Percentiles rank a stretch among this genome's conserved stretches.
These are phyloP conservation scores for Tenrec ecaudatus DNA, from an alignment of 2,113 vertebrate species.

Conservation along the genomic window DNA sequence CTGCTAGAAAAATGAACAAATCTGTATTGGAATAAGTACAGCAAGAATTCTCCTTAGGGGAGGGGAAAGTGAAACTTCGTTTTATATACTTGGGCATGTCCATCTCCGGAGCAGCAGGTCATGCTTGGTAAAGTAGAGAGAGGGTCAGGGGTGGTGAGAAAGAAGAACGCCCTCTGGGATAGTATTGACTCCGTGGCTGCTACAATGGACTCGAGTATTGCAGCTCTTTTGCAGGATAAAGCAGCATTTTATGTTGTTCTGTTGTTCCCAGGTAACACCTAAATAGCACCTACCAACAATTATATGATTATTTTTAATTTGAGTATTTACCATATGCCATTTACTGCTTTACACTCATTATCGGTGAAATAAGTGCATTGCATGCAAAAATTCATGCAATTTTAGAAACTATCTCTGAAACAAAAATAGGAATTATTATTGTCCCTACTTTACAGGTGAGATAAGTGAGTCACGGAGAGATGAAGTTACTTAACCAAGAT, in stretches of 20 bases:
- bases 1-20: not conserved
- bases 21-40: not conserved
- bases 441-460: not conserved
- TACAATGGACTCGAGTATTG: not conserved
- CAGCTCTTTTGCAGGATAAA: not conserved
- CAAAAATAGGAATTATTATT: constrained; percentile 23
- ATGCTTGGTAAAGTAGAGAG: not conserved
- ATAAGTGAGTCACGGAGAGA: not conserved
- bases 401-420: too few relatives aligned
- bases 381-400: not conserved
- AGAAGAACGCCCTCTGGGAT: not conserved
- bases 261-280: not conserved
- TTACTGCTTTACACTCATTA: constrained; percentile 22
- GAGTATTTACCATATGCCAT: constrained; percentile 40
- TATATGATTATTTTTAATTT: not conserved
- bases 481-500: not conserved
- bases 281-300: not conserved
- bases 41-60: not conserved
- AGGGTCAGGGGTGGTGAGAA: not conserved
- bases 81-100: not conserved
- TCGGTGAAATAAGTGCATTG: not conserved
- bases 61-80: not conserved
- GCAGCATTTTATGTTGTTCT: not conserved
- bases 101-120: not conserved
- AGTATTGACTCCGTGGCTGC: not conserved